phyloP scores from a whole-genome alignment of 2,888 invertebrate species.

The Nephrotoma flavescens region DNA sequence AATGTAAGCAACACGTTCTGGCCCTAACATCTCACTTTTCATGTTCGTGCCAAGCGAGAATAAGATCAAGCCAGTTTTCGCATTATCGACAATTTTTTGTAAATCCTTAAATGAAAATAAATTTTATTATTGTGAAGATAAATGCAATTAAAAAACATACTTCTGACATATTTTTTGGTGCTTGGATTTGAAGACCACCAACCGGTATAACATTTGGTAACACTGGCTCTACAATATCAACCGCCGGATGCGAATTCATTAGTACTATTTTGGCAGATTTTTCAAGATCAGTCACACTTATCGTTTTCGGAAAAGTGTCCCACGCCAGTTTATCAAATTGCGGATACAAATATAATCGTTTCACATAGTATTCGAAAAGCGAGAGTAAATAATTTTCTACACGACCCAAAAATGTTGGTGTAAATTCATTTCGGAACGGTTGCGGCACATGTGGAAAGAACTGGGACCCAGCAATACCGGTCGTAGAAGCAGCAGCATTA shows the following conservation, averaged over 20 bases:
- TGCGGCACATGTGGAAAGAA: slow-evolving; percentile 18
- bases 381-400: not conserved
- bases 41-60: slow-evolving; percentile 26
- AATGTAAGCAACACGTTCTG: slow-evolving; percentile 14
- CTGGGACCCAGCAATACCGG: slow-evolving; percentile 17
- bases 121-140: not conserved
- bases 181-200: slow-evolving; percentile 15
- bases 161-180: slow-evolving; percentile 12
- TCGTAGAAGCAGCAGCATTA: slow-evolving; percentile 14
- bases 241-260: slow-evolving; percentile 12
- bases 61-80: slow-evolving; percentile 22
- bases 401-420: not conserved
- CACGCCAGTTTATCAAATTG: not conserved
- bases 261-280: slow-evolving; percentile 9
- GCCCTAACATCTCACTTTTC: slow-evolving; percentile 14
- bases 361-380: not conserved
- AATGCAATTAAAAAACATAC: not conserved
- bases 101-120: slow-evolving; percentile 13
- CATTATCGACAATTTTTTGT: slow-evolving; percentile 19
- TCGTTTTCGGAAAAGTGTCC: not conserved
- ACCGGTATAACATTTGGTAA: slow-evolving; percentile 14
- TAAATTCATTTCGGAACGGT: not conserved
- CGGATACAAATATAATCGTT: not conserved
- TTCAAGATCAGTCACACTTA: not conserved
- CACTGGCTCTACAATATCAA: slow-evolving; percentile 13